These are phyloP conservation scores for Penaeus vannamei DNA, from an alignment of 1,140 invertebrate species.

Conservation along the genomic window DNA sequence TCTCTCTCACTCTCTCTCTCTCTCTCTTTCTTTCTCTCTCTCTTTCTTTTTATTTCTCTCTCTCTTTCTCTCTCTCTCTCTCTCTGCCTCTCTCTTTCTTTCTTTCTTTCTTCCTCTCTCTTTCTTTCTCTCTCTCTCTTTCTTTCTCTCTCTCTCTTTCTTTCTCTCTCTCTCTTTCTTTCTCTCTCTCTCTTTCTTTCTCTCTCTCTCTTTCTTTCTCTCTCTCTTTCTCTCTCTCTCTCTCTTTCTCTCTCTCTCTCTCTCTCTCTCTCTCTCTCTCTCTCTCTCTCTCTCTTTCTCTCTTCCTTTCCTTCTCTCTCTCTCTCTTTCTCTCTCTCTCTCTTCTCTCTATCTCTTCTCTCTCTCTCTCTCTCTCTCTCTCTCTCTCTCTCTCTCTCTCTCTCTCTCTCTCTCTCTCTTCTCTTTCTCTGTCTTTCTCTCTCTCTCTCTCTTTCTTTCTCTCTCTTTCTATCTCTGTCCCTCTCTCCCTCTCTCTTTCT, in stretches of 20 bases:
- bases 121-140: neutral
- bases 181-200: neutral
- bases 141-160: neutral
- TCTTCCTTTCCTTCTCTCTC: neutral
- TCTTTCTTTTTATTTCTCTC: neutral
- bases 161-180: too few relatives aligned
- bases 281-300: too few relatives aligned
- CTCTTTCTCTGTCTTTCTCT: neutral
- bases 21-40: neutral
- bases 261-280: neutral
- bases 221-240: neutral
- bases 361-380: neutral
- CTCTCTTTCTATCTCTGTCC: neutral
- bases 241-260: neutral
- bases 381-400: neutral
- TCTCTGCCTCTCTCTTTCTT: neutral
- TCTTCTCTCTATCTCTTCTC: neutral
- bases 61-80: neutral
- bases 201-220: neutral
- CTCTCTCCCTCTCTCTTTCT: neutral
- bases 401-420: neutral
- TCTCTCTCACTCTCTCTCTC: neutral
- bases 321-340: neutral
- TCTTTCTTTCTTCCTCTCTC: neutral
- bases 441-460: neutral